Conservation (phyloP, 2,888 invertebrate genomes). For the Tipula confusa region DNA sequence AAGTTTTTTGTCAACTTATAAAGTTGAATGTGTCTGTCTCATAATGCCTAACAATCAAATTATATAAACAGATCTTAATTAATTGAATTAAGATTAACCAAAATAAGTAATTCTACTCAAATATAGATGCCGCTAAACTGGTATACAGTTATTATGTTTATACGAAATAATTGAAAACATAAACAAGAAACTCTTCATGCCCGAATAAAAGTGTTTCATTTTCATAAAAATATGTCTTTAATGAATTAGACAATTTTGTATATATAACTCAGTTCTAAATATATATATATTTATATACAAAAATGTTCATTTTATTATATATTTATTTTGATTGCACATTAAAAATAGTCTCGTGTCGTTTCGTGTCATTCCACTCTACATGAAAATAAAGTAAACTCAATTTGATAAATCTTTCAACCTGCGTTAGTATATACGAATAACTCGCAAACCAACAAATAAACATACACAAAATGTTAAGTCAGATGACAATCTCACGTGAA, state of each 20-base stretch:
- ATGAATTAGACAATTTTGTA: background rate
- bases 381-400: background rate
- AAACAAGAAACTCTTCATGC: background rate
- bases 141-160: background rate
- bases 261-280: background rate
- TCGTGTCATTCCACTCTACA: conserved; percentile 26
- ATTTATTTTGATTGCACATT: background rate
- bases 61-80: no score
- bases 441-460: background rate
- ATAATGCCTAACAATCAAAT: background rate
- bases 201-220: background rate
- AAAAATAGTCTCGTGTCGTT: conserved; percentile 29
- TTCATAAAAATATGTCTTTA: background rate
- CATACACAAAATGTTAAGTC: background rate
- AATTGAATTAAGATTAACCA: no score
- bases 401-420: background rate
- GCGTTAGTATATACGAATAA: background rate
- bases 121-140: background rate
- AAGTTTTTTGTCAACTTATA: no score
- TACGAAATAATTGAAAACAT: background rate
- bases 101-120: background rate
- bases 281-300: background rate
- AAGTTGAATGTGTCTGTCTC: no score
- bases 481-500: background rate
- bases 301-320: background rate